phyloP scores from a whole-genome alignment of 2,797 vertebrate species.

The Coendou prehensilis region DNA sequence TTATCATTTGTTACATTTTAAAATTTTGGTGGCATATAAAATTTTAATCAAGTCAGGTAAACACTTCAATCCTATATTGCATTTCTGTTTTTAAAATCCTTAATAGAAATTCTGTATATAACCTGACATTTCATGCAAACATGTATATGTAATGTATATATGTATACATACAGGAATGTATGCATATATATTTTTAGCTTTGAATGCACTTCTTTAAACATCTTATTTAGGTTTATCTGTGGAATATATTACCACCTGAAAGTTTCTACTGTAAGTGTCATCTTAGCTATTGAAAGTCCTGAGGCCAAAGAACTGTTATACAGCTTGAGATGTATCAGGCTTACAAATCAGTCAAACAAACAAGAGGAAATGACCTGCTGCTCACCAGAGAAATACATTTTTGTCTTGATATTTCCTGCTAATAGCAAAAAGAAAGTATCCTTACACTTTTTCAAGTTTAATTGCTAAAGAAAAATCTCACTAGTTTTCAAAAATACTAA shows the following conservation, averaged over 20 bases:
- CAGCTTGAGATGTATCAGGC: no score
- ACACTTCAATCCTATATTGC: constrained; percentile 70
- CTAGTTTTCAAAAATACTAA: constrained; percentile 83
- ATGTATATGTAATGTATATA: not conserved
- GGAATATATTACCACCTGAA: constrained; percentile 65
- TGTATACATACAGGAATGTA: constrained; percentile 10
- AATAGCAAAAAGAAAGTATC: constrained; percentile 70
- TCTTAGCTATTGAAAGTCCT: constrained; percentile 68
- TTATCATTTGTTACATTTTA: constrained; percentile 56
- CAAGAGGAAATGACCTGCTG: constrained; percentile 55
- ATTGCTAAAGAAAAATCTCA: constrained; percentile 83
- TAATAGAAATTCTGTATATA: constrained; percentile 76
- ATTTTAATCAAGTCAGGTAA: constrained; percentile 73
- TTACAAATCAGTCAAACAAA: no score
- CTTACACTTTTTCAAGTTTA: constrained; percentile 75
- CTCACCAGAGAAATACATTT: constrained; percentile 62
- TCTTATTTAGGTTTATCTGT: constrained; percentile 57
- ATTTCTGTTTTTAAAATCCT: constrained; percentile 71
- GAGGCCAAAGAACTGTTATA: not conserved
- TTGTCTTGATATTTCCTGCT: constrained; percentile 79
- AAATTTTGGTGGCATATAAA: constrained; percentile 74
- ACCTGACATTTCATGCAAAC: constrained; percentile 66
- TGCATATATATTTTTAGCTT: constrained; percentile 67
- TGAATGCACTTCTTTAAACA: constrained; percentile 71
- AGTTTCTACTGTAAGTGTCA: constrained; percentile 55